Conservation (phyloP, 2,113 vertebrate species). For the Heptranchias perlo region DNA sequence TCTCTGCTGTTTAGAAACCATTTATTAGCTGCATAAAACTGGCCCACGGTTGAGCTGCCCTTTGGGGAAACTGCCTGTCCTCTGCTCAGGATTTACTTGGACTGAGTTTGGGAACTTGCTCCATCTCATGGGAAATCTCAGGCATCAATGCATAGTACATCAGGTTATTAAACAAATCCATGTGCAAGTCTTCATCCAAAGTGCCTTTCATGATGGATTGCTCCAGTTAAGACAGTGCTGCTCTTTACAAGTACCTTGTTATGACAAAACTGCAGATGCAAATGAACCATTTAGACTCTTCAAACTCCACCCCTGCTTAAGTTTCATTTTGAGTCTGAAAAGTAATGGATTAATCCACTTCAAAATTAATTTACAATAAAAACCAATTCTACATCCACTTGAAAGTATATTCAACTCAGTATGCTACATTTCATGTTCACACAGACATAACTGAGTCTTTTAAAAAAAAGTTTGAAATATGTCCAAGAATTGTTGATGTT, state of each 20-base stretch:
- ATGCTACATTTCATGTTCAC: background rate
- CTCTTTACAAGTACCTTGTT: background rate
- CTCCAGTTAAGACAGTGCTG: background rate
- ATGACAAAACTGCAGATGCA: background rate
- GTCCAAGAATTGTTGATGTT: background rate
- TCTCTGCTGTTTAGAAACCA: background rate
- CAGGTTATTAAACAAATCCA: background rate
- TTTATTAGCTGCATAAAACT: background rate
- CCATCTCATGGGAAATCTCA: background rate
- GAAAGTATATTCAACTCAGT: background rate
- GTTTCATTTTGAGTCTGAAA: background rate
- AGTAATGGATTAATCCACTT: background rate
- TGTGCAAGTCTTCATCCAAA: background rate
- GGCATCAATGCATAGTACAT: background rate
- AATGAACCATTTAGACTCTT: background rate
- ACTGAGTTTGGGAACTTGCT: background rate
- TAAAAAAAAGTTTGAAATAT: too few relatives aligned
- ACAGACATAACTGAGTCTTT: background rate
- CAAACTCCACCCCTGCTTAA: background rate
- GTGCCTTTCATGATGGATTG: background rate
- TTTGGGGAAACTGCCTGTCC: background rate
- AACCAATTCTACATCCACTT: background rate
- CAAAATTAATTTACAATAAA: background rate
- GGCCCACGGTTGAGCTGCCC: background rate
- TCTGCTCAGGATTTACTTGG: background rate